Evolutionary conservation across 2,797 vertebrate genomes (phyloP), one percentile per base, ranked within the genome.

Genomic region (Scleropages formosus): DNA sequence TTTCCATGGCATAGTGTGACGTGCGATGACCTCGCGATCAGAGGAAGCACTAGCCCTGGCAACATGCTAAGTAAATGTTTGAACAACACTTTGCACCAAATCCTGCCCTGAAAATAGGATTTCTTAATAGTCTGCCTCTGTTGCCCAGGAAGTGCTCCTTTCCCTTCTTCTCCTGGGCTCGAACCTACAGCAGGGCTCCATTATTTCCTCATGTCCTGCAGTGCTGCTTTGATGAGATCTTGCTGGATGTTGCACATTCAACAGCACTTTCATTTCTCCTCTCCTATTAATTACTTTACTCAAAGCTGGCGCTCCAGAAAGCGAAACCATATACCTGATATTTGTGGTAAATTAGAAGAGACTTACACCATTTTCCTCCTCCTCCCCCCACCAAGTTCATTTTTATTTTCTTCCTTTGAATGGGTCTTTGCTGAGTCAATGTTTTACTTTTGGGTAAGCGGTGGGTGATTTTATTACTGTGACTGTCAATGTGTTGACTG

Each of bases 41-140:
- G 44, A 15, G 46, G 47, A 22, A 47, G 39, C 39, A 20, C 4
- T 8, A 13, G 11, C 46, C 66, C n/a, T n/a, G 15, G 65, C 3
- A 10, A 31, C 31, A 15, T 44, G 31, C 2, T 2, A 12, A 44
- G 12, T 47, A 49, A 68, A 68, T 68, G 46, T 68, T 47, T 68
- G 68, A 68, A 49, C 68, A 68, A 39, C 39, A n/a, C 39, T n/a
- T 24, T 39, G 13, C 20, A 49, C 31, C 66, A 68, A 24, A 68
- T 68, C 18, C 11, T 6, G 13, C 66, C 44, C 39, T 51, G n/a
- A 51, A 22, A 51, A n/a, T 22, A n/a, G 15, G 18, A 68, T 68
- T 18, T 68, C 49, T 56, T 18, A 66, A 26, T 22, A 67, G 65
- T 47, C 8, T n/a, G 65, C 8, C 65, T 0, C 18, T 11, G 15